Percentiles rank a stretch among this genome's conserved stretches.
Conservation (phyloP, 2,888 invertebrate species). For the Rhamphomyia laevipes region DNA sequence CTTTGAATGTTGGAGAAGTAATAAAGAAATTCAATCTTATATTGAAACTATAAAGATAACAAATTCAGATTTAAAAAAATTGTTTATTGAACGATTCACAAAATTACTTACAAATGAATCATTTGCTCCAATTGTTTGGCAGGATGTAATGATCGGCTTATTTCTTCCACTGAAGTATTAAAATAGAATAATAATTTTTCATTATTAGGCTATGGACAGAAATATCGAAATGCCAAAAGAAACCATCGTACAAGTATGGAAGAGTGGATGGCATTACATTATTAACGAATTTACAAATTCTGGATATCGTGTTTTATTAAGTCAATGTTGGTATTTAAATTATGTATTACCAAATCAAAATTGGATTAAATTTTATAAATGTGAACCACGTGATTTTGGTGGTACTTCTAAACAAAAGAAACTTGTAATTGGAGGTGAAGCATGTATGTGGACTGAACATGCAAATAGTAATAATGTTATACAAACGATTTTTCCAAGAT, state of each 20-base stretch:
- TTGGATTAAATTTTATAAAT: constrained; percentile 56
- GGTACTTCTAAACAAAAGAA: constrained; percentile 42
- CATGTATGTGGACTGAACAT: constrained; percentile 86
- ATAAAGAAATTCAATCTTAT: constrained; percentile 49
- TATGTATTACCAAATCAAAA: constrained; percentile 53
- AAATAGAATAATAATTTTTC: too few species aligned
- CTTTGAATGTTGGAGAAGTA: constrained; percentile 66
- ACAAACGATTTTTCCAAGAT: constrained; percentile 68
- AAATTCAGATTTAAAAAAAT: constrained; percentile 49
- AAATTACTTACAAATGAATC: constrained; percentile 40
- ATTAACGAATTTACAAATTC: constrained; percentile 42
- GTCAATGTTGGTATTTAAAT: constrained; percentile 73
- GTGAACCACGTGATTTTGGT: constrained; percentile 53
- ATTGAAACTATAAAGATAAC: constrained; percentile 44
- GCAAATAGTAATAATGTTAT: constrained; percentile 56
- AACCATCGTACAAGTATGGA: constrained; percentile 80
- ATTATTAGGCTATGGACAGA: constrained; percentile 19
- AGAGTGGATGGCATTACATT: constrained; percentile 15
- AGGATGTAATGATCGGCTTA: neutral
- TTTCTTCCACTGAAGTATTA: too few species aligned
- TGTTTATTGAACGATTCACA: constrained; percentile 52
- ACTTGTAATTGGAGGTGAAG: constrained; percentile 79
- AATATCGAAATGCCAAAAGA: constrained; percentile 43
- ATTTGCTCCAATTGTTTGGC: constrained; percentile 56
- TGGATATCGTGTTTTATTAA: constrained; percentile 57